These are phyloP conservation scores for Diorhabda elongata DNA, from an alignment of 1,140 invertebrate genomes.

Conservation along the genomic window DNA sequence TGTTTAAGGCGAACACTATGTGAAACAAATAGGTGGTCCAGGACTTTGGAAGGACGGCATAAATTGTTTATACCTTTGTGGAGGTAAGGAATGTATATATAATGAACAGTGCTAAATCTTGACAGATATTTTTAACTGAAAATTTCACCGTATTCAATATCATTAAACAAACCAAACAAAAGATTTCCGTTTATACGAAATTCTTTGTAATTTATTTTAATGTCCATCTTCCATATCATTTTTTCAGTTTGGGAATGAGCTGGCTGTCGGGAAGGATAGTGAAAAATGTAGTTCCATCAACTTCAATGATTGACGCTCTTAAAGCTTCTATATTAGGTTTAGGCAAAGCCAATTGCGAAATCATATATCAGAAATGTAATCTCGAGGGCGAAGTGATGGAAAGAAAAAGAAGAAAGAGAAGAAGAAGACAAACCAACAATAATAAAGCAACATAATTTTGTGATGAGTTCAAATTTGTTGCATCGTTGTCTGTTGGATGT, in stretches of 20 bases:
- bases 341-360: constrained; percentile 58
- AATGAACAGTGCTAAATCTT: too few species aligned
- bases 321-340: constrained; percentile 60
- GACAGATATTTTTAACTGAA: too few species aligned
- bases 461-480: background rate
- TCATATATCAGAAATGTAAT: constrained; percentile 42
- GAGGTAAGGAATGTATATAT: constrained; percentile 56
- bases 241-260: constrained; percentile 57
- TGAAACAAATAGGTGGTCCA: constrained; percentile 59
- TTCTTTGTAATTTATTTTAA: too few species aligned
- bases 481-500: background rate
- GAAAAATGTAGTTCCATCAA: constrained; percentile 35
- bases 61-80: constrained; percentile 65
- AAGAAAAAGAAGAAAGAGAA: constrained; percentile 5
- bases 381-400: constrained; percentile 23
- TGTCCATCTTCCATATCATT: background rate
- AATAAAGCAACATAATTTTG: background rate
- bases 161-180: too few species aligned
- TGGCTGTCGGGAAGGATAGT: constrained; percentile 53
- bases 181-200: too few species aligned
- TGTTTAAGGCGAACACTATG: constrained; percentile 62
- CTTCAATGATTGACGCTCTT: constrained; percentile 50
- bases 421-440: background rate
- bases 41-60: constrained; percentile 49
- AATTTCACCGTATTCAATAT: too few species aligned